phyloP scores from a whole-genome alignment of 2,113 vertebrate genomes.

The Oryzias woworae region DNA sequence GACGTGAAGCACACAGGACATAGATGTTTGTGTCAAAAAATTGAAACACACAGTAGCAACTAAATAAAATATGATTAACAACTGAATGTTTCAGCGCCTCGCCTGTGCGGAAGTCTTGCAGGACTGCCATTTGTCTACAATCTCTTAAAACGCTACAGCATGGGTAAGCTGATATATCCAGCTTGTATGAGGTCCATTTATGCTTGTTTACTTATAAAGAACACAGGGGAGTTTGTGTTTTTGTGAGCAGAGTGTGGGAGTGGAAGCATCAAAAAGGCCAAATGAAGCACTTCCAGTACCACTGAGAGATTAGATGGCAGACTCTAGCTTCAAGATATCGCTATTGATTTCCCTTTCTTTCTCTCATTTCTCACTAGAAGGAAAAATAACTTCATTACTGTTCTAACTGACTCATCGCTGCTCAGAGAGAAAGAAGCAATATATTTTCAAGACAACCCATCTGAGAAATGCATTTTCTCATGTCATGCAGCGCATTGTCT shows the following conservation, averaged over 20 bases:
- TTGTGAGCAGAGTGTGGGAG: constrained; percentile 63
- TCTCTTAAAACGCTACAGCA: constrained; percentile 33
- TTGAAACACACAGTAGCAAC: constrained; percentile 19
- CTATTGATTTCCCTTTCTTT: constrained; percentile 78
- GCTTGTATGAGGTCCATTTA: constrained; percentile 59
- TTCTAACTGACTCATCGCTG: constrained; percentile 71
- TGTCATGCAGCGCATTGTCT: constrained; percentile 42
- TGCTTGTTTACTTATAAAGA: constrained; percentile 64
- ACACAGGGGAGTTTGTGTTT: constrained; percentile 63
- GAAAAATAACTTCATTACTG: constrained; percentile 79
- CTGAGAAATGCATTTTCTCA: constrained; percentile 65
- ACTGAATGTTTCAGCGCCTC: constrained; percentile 36
- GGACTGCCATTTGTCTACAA: constrained; percentile 28
- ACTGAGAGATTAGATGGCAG: constrained; percentile 75
- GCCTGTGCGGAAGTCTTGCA: constrained; percentile 28
- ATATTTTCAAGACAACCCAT: constrained; percentile 73
- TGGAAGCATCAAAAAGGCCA: constrained; percentile 71
- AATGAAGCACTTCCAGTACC: constrained; percentile 79
- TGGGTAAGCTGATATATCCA: constrained; percentile 48
- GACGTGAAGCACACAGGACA: constrained; percentile 15
- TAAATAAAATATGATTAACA: constrained; percentile 51
- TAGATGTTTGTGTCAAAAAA: constrained; percentile 24
- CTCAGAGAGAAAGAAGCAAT: constrained; percentile 60
- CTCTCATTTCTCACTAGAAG: constrained; percentile 70
- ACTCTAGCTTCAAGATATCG: constrained; percentile 74